Evolutionary conservation across 30 jellyfish, hydroid and myxozoan genomes (phyloP), one percentile per base, ranked within the genome.

Genomic region (Aurelia coerulea): DNA sequence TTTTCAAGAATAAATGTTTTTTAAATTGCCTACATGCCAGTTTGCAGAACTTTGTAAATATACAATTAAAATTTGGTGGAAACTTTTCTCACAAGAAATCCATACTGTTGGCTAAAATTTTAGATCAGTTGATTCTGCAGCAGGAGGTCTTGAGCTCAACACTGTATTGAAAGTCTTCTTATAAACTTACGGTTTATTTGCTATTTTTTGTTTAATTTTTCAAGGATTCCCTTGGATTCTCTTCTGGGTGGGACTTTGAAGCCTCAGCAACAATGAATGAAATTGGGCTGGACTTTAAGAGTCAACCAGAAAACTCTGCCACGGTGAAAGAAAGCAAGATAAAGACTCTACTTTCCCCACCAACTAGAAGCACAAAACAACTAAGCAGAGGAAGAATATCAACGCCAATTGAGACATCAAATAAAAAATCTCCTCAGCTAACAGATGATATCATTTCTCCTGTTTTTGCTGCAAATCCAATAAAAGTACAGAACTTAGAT

Each of bases 381-480:
- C 50, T 42, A 16, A 10, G 34, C 39, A 49, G 81, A 49, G 90
- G 31, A 5, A 65, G 82, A 68, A 68, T 81, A 39, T 81, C 91
- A 51, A 81, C 91, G 16, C 91, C 91, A 31, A 56, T 68, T 33
- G 91, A 68, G 31, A 42, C 54, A 56, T 17, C 51, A 53, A 73
- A 13, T 65, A 52, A 54, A 10, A 52, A 32, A 2, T 10, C 50
- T 23, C 70, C 70, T n/a, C 23, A 37, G 35, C 66, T 81, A 5
- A 50, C 8, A n/a, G 41, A 31, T 5, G 71, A 56, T 81, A 18
- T 18, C 23, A 69, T 81, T 10, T 81, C 91, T 29, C 91, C 91
- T 13, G 84, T 81, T 1, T 42, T 81, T n/a, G 80, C 53, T 23
- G 60, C 70, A 11, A 66, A 56, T 46, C 18, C 39, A 62, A 17